Evolutionary conservation across 2,888 invertebrate species (phyloP).

Genomic region (Apamea anceps): DNA sequence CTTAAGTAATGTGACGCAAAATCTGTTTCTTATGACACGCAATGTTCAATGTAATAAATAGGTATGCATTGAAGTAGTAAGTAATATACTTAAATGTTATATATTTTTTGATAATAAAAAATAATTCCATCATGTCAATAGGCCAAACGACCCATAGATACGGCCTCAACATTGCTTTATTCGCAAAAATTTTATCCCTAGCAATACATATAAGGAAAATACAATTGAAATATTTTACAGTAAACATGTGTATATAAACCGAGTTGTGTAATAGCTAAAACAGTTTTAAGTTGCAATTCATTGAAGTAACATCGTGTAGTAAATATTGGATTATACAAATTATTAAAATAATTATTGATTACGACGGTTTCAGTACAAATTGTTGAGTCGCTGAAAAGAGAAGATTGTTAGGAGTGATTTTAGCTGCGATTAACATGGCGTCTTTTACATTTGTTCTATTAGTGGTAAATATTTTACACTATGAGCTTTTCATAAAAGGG

Average conservation of each 20-base stretch:
- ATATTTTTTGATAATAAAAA: background rate
- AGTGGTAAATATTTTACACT: constrained; percentile 24
- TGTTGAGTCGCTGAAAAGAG: background rate
- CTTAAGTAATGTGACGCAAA: background rate
- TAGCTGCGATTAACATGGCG: constrained; percentile 12
- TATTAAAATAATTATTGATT: background rate
- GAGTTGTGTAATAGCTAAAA: background rate
- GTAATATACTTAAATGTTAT: background rate
- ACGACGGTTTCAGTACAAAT: background rate
- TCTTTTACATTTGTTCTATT: constrained; percentile 14
- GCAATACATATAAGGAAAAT: constrained; percentile 2
- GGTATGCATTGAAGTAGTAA: background rate
- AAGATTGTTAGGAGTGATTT: background rate
- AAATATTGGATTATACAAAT: background rate
- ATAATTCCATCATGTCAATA: background rate
- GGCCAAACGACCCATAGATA: background rate
- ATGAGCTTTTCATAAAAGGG: background rate
- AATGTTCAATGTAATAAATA: background rate
- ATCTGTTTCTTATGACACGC: background rate
- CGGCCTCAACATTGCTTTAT: background rate
- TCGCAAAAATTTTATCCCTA: background rate
- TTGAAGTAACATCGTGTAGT: background rate
- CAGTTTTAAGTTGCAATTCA: constrained; percentile 15
- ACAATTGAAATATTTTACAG: background rate
- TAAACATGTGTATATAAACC: constrained; percentile 15